These are phyloP conservation scores for Nomada ferruginata DNA, from an alignment of 2,888 invertebrate genomes.

Conservation along the genomic window DNA sequence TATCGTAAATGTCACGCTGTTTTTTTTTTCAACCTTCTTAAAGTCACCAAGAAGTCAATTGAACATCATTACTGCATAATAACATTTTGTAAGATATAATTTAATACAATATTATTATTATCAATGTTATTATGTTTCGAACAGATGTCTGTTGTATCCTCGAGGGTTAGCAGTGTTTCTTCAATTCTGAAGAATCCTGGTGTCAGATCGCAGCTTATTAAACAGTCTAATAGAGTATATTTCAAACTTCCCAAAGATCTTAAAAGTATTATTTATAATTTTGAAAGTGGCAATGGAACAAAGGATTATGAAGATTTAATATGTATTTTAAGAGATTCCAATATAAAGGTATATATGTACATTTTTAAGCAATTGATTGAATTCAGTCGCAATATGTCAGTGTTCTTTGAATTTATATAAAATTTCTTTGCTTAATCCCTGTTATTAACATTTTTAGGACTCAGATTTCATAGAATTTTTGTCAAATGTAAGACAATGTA, in stretches of 20 bases:
- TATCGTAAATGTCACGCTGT: not conserved
- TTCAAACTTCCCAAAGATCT: conserved; percentile 85
- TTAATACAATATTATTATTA: not conserved
- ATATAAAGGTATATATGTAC: conserved; percentile 79
- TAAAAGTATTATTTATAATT: conserved; percentile 84
- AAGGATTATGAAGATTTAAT: conserved; percentile 85
- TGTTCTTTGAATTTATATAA: no score
- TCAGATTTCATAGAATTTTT: conserved; percentile 86
- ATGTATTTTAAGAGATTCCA: conserved; percentile 85
- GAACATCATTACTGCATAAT: not conserved
- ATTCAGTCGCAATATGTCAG: no score
- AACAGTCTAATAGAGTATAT: conserved; percentile 78
- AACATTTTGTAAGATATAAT: not conserved
- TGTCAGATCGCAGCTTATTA: conserved; percentile 72
- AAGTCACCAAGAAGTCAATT: not conserved
- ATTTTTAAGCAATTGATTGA: no score
- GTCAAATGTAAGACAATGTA: conserved; percentile 86
- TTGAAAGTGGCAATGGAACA: conserved; percentile 81
- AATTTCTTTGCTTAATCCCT: not conserved
- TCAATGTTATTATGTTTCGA: conserved; percentile 23
- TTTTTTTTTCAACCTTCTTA: not conserved
- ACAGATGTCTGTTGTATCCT: conserved; percentile 82
- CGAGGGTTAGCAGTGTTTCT: conserved; percentile 78
- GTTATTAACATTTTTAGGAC: conserved; percentile 83
- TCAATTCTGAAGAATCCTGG: conserved; percentile 79